Evolutionary conservation across 2,113 vertebrate genomes (phyloP).

Genomic region (Ia io): DNA sequence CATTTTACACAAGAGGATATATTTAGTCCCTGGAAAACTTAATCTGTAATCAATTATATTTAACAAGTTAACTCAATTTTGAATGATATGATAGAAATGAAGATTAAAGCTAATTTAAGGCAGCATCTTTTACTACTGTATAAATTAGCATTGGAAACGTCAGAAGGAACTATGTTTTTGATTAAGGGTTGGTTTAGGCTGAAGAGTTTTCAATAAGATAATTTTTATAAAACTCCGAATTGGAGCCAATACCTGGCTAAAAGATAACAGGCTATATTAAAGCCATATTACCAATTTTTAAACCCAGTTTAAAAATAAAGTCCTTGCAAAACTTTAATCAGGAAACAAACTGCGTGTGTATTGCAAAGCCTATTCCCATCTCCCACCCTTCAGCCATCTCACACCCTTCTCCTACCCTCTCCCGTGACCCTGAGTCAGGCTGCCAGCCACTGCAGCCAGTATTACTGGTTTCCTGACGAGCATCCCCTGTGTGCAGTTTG

Average conservation of each 20-base stretch:
- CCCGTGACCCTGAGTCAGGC: background rate
- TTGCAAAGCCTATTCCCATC: background rate
- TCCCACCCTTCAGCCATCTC: background rate
- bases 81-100: constrained; percentile 82
- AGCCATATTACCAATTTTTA: constrained; percentile 65
- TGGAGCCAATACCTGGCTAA: constrained; percentile 79
- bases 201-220: constrained; percentile 75
- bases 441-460: background rate
- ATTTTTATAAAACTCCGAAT: constrained; percentile 71
- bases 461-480: background rate
- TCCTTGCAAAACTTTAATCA: constrained; percentile 77
- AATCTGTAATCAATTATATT: constrained; percentile 81
- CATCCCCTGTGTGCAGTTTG: background rate
- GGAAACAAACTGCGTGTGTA: constrained; percentile 10
- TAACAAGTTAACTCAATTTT: constrained; percentile 84
- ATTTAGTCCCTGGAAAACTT: constrained; percentile 71
- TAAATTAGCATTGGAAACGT: constrained; percentile 79
- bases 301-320: constrained; percentile 47
- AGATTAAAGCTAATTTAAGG: constrained; percentile 83
- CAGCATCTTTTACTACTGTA: constrained; percentile 84
- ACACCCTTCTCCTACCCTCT: background rate
- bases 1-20: constrained; percentile 66
- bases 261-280: constrained; percentile 81
- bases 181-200: constrained; percentile 83
- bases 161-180: constrained; percentile 80